These are phyloP conservation scores for Lycaon pictus DNA, from an alignment of 2,113 vertebrate genomes.

Conservation along the genomic window DNA sequence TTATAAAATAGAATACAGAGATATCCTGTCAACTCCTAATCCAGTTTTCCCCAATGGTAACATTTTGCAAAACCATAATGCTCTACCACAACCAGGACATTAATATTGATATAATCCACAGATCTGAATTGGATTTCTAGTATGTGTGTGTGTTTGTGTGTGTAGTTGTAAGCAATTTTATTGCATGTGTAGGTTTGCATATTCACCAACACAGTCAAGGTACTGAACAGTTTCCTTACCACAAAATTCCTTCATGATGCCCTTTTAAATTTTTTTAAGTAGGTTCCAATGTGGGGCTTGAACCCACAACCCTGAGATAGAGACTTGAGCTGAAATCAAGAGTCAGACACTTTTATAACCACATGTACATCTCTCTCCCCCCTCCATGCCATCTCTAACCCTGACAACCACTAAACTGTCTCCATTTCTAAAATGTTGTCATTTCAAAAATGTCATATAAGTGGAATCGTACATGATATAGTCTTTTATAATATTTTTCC, in stretches of 20 bases:
- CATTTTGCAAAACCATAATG: background rate
- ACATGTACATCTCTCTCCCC: background rate
- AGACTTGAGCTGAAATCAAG: background rate
- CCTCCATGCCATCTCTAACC: background rate
- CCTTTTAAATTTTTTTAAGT: background rate
- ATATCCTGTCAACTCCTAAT: background rate
- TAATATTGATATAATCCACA: background rate
- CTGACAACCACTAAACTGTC: background rate
- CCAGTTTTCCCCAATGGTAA: background rate
- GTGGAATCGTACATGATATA: background rate
- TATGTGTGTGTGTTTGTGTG: background rate
- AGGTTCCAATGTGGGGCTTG: background rate
- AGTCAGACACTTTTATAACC: background rate
- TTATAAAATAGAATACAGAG: slow-evolving; percentile 12
- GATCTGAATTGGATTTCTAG: slow-evolving; percentile 32
- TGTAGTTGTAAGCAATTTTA: slow-evolving; percentile 28
- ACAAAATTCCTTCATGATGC: slow-evolving; percentile 25
- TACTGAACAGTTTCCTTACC: background rate
- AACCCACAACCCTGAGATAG: background rate
- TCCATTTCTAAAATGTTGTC: slow-evolving; percentile 33
- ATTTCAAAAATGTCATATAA: slow-evolving; percentile 46
- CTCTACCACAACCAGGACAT: slow-evolving; percentile 15
- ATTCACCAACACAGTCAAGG: background rate
- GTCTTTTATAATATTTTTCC: background rate
- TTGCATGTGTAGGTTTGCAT: background rate